Evolutionary conservation across 1,140 invertebrate species (phyloP).

Genomic region (Achatina immaculata): DNA sequence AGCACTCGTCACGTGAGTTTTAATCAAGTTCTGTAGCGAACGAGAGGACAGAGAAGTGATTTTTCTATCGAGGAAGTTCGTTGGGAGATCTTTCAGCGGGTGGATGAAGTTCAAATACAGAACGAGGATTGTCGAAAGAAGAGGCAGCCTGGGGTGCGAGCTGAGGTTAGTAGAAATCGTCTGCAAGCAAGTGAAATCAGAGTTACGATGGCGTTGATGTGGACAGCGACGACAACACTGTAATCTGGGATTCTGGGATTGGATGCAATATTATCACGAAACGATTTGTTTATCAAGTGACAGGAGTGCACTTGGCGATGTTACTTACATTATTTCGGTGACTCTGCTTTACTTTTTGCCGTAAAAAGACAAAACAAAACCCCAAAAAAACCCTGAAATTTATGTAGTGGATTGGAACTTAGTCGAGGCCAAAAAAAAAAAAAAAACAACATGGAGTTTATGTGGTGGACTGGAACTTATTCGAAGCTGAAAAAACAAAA

Average conservation of each 20-base stretch:
- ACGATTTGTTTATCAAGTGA: too few relatives aligned
- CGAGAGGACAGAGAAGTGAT: constrained; percentile 14
- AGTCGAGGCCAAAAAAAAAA: too few relatives aligned
- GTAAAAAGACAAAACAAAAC: too few relatives aligned
- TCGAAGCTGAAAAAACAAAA: too few relatives aligned
- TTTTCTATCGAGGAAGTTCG: constrained; percentile 21
- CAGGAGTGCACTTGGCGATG: too few relatives aligned
- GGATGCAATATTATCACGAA: background rate
- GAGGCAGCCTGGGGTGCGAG: background rate
- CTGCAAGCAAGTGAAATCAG: background rate
- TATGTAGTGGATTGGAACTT: too few relatives aligned
- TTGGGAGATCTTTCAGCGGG: constrained; percentile 22
- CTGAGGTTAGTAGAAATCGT: background rate
- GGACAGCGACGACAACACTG: background rate
- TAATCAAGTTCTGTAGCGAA: constrained; percentile 34
- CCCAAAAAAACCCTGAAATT: too few relatives aligned
- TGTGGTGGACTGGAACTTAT: too few relatives aligned
- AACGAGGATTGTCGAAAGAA: background rate
- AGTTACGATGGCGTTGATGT: background rate
- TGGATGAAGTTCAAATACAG: constrained; percentile 12
- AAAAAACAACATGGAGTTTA: too few relatives aligned
- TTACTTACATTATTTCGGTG: too few relatives aligned
- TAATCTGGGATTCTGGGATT: background rate
- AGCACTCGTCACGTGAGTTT: constrained; percentile 25
- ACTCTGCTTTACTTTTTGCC: too few relatives aligned